Conservation (phyloP, 35 echinoderm and acorn worm genomes). For the Diadema setosum region DNA sequence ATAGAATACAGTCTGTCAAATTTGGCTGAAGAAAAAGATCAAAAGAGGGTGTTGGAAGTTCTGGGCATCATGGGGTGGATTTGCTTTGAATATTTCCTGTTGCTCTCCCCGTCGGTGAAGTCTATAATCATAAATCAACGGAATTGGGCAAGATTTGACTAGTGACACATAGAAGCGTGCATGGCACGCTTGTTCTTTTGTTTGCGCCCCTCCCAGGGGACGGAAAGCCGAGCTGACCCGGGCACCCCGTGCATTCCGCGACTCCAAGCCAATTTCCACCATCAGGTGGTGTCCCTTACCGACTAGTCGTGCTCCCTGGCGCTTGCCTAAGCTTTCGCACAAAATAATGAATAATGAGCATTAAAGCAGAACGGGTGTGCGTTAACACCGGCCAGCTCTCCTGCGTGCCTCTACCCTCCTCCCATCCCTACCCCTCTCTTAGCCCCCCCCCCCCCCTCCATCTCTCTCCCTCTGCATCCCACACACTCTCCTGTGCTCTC, state of each 20-base stretch:
- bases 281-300: constrained; percentile 3
- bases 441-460: background rate
- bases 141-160: background rate
- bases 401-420: background rate
- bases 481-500: too few species aligned
- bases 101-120: background rate
- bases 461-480: background rate
- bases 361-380: constrained; percentile 9
- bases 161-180: background rate
- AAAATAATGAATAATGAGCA: constrained; percentile 1
- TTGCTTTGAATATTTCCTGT: too few species aligned
- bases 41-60: too few species aligned
- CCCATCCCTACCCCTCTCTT: background rate
- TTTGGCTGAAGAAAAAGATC: too few species aligned
- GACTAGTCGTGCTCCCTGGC: background rate
- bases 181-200: background rate
- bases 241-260: background rate
- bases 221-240: background rate
- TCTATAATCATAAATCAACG: background rate
- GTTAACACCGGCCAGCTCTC: background rate
- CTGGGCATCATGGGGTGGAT: too few species aligned
- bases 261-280: background rate
- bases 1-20: too few species aligned
- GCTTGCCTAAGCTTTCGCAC: background rate
- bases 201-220: background rate